These are phyloP conservation scores for Argya squamiceps DNA, from an alignment of 2,797 vertebrate genomes.

Conservation along the genomic window DNA sequence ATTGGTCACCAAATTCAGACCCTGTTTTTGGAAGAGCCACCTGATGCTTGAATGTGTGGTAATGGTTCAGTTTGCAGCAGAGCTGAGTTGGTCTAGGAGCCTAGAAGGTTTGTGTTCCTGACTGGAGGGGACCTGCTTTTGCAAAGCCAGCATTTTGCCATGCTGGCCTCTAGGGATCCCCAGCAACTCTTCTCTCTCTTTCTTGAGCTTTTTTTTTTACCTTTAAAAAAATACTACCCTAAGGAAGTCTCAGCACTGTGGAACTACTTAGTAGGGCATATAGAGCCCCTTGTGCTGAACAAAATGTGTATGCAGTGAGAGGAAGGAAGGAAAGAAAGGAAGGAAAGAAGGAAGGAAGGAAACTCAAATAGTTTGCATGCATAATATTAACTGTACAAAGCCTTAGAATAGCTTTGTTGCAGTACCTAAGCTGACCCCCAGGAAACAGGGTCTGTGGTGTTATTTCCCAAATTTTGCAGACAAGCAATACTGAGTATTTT, in stretches of 20 bases:
- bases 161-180: background rate
- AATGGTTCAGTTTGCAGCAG: background rate
- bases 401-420: background rate
- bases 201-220: background rate
- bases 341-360: background rate
- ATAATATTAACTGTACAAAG: background rate
- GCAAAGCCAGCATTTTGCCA: background rate
- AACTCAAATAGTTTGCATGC: background rate
- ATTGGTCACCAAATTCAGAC: background rate
- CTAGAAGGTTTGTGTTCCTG: background rate
- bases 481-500: background rate
- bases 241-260: background rate
- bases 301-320: background rate
- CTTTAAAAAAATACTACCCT: background rate
- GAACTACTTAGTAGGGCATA: background rate
- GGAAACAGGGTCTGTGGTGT: background rate
- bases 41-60: background rate
- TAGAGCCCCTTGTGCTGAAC: background rate
- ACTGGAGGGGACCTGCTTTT: background rate
- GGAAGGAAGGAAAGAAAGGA: accelerated
- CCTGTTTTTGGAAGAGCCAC: background rate
- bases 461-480: background rate
- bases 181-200: background rate
- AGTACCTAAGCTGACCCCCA: background rate
- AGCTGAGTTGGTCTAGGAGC: background rate